Percentiles rank a stretch among this genome's conserved stretches.
Evolutionary conservation across 1,140 invertebrate genomes (phyloP).

Genomic region (Hylaeus volcanicus): DNA sequence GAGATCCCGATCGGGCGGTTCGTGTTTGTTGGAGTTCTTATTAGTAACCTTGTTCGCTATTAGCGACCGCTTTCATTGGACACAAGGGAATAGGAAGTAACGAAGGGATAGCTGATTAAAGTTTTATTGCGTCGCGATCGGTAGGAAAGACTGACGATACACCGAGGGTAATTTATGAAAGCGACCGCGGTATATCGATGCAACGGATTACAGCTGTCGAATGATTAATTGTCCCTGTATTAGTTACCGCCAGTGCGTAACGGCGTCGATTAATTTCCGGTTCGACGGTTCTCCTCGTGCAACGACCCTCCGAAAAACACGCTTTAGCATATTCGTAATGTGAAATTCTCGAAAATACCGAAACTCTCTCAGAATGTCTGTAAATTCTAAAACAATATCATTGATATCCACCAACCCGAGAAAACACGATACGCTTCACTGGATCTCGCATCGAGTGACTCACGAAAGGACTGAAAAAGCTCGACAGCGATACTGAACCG

Average conservation of each 20-base stretch:
- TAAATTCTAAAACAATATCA: too few species aligned
- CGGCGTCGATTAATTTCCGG: constrained; percentile 61
- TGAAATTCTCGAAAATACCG: too few species aligned
- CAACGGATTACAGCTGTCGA: constrained; percentile 48
- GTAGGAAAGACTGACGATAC: constrained; percentile 11
- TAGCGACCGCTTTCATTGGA: background rate
- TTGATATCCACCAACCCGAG: too few species aligned
- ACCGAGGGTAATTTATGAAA: constrained; percentile 50
- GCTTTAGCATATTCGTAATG: constrained; percentile 15
- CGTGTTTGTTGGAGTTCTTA: constrained; percentile 14
- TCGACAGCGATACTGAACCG: background rate
- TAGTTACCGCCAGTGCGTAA: constrained; percentile 53
- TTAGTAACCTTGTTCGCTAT: background rate
- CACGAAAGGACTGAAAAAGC: too few species aligned
- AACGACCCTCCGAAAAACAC: constrained; percentile 40
- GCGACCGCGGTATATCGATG: constrained; percentile 48
- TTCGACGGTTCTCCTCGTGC: constrained; percentile 25
- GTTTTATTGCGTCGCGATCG: constrained; percentile 11
- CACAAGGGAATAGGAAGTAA: background rate
- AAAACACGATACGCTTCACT: background rate
- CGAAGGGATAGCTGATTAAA: background rate
- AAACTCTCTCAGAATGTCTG: too few species aligned
- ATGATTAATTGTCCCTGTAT: constrained; percentile 62
- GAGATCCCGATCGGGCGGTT: background rate
- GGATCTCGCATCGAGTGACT: background rate